phyloP scores from a whole-genome alignment of 92 coral and sea anemone genomes.

The Bergia sp. region DNA sequence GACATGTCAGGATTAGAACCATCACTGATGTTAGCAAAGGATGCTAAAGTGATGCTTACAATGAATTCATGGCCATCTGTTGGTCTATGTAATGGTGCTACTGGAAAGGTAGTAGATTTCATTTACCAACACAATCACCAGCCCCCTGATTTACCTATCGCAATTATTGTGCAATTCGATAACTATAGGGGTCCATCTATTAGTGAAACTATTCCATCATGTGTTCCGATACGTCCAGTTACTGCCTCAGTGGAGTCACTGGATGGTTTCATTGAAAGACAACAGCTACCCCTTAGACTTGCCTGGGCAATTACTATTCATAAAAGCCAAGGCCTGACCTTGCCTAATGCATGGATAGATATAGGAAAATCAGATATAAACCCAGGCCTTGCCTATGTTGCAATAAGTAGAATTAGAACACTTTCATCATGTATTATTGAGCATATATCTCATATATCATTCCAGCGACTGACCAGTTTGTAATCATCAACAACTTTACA shows the following conservation, averaged over 20 bases:
- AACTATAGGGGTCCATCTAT: slow-evolving; percentile 34
- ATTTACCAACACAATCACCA: neutral
- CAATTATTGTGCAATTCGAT: slow-evolving; percentile 44
- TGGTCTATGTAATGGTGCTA: neutral
- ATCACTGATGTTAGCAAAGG: neutral
- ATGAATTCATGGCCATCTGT: neutral
- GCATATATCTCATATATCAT: too few species aligned
- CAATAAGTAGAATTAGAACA: slow-evolving; percentile 40
- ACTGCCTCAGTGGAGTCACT: neutral
- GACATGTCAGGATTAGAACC: neutral
- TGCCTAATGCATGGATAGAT: slow-evolving; percentile 54
- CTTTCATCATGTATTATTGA: slow-evolving; percentile 42
- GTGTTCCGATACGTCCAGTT: slow-evolving; percentile 40
- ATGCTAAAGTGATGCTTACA: neutral
- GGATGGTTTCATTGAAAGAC: slow-evolving; percentile 32
- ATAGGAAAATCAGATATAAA: slow-evolving; percentile 41
- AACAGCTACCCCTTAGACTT: slow-evolving; percentile 56
- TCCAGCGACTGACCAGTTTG: slow-evolving; percentile 17
- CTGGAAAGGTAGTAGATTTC: neutral
- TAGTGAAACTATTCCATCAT: slow-evolving; percentile 17
- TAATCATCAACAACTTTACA: too few species aligned
- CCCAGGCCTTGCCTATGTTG: slow-evolving; percentile 49
- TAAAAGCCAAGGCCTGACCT: slow-evolving; percentile 54
- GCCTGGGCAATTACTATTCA: slow-evolving; percentile 61
- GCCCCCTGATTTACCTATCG: slow-evolving; percentile 12